A percentile compares a stretch with the other conserved stretches of the same genome.
Conservation (phyloP, 2,888 invertebrate genomes). For the Cybosia mesomella region DNA sequence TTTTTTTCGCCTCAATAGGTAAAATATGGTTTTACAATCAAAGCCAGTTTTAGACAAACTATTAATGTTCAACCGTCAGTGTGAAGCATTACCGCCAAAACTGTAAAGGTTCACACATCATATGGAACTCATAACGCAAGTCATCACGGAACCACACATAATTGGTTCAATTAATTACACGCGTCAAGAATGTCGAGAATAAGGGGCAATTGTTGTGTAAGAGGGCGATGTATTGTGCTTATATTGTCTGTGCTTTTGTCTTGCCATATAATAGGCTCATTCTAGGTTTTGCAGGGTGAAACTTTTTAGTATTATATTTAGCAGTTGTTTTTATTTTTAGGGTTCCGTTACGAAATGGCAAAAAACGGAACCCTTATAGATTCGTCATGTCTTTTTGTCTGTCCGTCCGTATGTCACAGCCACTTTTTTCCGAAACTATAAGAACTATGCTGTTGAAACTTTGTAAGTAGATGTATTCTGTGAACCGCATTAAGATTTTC, state of each 20-base stretch:
- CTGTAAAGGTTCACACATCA: constrained; percentile 26
- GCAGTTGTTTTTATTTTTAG: not conserved
- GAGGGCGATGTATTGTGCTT: constrained; percentile 9
- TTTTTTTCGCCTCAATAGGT: no score
- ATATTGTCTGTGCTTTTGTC: constrained; percentile 18
- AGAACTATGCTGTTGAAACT: no score
- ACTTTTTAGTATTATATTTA: not conserved
- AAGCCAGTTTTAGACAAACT: not conserved
- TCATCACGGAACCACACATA: constrained; percentile 38
- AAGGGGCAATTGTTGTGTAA: constrained; percentile 10
- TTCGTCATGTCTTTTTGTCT: no score
- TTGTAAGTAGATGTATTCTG: no score
- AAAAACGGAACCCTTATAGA: no score
- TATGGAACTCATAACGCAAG: constrained; percentile 32
- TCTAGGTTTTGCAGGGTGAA: not conserved
- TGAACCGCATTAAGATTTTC: no score
- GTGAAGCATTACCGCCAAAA: not conserved
- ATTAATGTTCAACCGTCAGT: not conserved
- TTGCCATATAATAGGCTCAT: constrained; percentile 8
- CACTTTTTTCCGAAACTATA: no score
- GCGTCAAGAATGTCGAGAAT: constrained; percentile 20
- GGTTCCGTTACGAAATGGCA: no score
- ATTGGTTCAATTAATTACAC: constrained; percentile 45
- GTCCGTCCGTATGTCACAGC: no score
- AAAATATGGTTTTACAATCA: no score